phyloP scores from a whole-genome alignment of 1,140 invertebrate genomes.

The Batillaria attramentaria region DNA sequence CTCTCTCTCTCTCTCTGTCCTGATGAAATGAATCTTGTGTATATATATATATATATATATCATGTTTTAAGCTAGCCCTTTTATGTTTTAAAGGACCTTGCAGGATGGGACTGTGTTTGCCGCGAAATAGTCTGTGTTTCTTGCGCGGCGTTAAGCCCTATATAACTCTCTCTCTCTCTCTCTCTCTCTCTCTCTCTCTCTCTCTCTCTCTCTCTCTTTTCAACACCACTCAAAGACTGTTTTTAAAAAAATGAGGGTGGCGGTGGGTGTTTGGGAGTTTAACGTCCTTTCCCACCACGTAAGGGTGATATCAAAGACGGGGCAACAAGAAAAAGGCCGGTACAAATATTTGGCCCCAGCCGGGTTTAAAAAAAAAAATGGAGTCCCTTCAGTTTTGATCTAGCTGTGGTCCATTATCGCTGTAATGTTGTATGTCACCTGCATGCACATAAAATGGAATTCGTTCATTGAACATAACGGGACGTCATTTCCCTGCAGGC shows the following conservation, averaged over 20 bases:
- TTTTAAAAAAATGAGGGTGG: not conserved
- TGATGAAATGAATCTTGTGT: not conserved
- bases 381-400: not conserved
- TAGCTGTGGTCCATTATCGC: not conserved
- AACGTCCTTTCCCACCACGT: not conserved
- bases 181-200: slow-evolving; percentile 2
- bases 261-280: not conserved
- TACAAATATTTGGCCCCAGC: not conserved
- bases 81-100: not conserved
- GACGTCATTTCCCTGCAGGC: too few species aligned
- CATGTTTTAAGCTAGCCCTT: not conserved
- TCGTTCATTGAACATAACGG: too few species aligned
- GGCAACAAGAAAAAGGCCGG: not conserved
- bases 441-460: too few species aligned
- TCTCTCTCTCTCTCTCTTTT: not conserved
- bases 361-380: not conserved
- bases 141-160: not conserved
- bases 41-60: not conserved
- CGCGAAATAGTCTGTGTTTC: too few species aligned
- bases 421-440: too few species aligned
- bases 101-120: not conserved
- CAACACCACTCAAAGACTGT: not conserved
- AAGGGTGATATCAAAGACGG: not conserved
- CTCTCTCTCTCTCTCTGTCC: too few species aligned
- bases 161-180: not conserved